Conservation (phyloP, 2,797 vertebrate species). For the Novumbra hubbsi region DNA sequence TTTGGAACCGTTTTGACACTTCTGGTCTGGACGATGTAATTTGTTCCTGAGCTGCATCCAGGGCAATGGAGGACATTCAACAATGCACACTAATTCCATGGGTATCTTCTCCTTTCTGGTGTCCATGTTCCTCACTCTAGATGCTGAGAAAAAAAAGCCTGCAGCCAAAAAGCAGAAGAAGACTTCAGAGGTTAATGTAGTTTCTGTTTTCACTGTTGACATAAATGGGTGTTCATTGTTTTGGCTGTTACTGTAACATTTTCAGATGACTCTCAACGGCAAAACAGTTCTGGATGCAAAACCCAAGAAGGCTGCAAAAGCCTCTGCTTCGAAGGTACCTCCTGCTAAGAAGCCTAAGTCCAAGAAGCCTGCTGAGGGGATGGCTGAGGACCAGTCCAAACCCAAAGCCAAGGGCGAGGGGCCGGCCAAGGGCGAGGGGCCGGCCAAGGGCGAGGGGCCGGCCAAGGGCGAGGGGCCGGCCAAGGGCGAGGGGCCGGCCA, state of each 20-base stretch:
- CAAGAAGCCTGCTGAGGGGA: slow-evolving; percentile 44
- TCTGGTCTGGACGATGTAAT: neutral
- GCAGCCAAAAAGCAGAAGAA: neutral
- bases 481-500: too few relatives aligned
- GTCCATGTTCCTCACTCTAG: neutral
- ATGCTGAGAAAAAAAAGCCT: neutral
- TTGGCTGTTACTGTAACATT: too few relatives aligned
- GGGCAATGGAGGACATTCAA: neutral
- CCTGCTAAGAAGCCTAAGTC: slow-evolving; percentile 69
- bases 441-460: neutral
- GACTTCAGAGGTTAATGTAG: neutral
- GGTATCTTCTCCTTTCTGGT: neutral
- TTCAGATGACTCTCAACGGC: too few relatives aligned
- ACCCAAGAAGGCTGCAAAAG: slow-evolving; percentile 24
- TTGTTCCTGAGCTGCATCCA: neutral
- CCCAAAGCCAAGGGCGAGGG: slow-evolving; percentile 33
- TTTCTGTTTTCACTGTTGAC: neutral
- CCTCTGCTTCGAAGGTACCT: slow-evolving; percentile 43
- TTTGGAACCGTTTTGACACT: too few relatives aligned
- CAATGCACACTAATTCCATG: neutral
- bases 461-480: too few relatives aligned
- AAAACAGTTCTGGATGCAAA: too few relatives aligned
- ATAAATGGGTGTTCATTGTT: neutral
- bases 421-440: neutral
- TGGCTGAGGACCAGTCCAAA: slow-evolving; percentile 14